These are phyloP conservation scores for Amphiduros pacificus DNA, from an alignment of 2,888 invertebrate genomes.

Conservation along the genomic window DNA sequence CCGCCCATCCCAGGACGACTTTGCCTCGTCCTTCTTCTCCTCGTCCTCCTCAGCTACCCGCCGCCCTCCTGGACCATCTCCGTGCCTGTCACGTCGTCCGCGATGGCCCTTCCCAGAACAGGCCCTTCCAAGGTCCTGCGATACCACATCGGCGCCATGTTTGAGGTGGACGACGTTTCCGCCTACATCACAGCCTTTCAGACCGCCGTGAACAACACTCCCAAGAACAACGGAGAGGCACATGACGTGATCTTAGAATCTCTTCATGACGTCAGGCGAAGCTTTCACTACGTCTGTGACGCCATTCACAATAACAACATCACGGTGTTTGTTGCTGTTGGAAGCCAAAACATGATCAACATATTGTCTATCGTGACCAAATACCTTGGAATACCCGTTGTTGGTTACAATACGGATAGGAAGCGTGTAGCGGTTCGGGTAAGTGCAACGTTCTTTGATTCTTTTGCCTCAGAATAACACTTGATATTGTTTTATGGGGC, in stretches of 20 bases:
- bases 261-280: neutral
- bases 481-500: too few relatives aligned
- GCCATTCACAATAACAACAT: slow-evolving; percentile 17
- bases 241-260: neutral
- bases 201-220: neutral
- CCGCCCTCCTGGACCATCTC: too few relatives aligned
- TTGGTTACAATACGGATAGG: slow-evolving; percentile 22
- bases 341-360: slow-evolving; percentile 25
- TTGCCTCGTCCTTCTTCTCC: too few relatives aligned
- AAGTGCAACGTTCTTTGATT: too few relatives aligned
- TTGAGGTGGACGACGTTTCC: neutral
- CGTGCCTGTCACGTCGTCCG: too few relatives aligned
- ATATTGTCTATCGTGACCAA: slow-evolving; percentile 19
- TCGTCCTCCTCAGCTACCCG: too few relatives aligned
- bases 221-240: neutral
- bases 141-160: slow-evolving; percentile 1
- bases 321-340: slow-evolving; percentile 22
- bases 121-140: too few relatives aligned
- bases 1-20: too few relatives aligned
- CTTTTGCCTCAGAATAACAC: too few relatives aligned
- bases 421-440: neutral
- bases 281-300: slow-evolving; percentile 14
- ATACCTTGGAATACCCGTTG: slow-evolving; percentile 22
- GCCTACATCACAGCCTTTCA: neutral
- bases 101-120: too few relatives aligned